Evolutionary conservation across 1,140 invertebrate genomes (phyloP), one percentile per base, ranked within the genome.

Genomic region (Tribolium madens): DNA sequence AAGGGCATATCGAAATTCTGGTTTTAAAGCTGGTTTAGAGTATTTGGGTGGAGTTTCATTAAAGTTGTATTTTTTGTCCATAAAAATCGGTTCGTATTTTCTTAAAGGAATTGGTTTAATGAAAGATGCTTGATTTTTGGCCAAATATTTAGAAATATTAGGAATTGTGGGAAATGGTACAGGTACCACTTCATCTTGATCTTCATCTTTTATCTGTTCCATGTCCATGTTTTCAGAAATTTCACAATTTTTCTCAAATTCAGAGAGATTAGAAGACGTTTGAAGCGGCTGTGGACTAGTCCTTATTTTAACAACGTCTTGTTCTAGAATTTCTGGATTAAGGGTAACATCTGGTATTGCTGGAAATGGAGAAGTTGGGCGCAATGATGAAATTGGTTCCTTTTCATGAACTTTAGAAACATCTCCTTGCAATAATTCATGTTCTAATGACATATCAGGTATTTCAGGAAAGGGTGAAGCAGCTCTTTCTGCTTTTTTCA

Each of bases 241-340:
- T 75, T 69, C 6, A n/a, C n/a, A n/a, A n/a, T n/a, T n/a, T n/a
- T n/a, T n/a, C 74, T 69, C 31, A 10, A 13, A 5, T n/a, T 31
- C 26, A 15, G 17, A 4, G 17, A 15, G 14, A 52, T 15, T 15
- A 15, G 76, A 53, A 21, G 77, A 68, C 0, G 78, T 57, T 57
- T 76, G 73, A 77, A 82, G 80, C 10, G 82, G 78, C 48, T 79
- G 72, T 2, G 83, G 83, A 78, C 81, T 84, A 0, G 79, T 83
- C 50, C 81, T 76, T 5, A 85, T 68, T 0, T 73, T 48, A 1
- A 81, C 80, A 68, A 84, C 72, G 60, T 83, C 80, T 71, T 81
- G 70, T 64, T 84, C 82, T 0, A 84, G 18, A n/a, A 85, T 71
- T 70, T 85, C 83, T 9, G 84, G 82, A 42, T 83, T 83, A 53